phyloP scores from a whole-genome alignment of 1,140 invertebrate genomes.

The Pogonomyrmex californicus region DNA sequence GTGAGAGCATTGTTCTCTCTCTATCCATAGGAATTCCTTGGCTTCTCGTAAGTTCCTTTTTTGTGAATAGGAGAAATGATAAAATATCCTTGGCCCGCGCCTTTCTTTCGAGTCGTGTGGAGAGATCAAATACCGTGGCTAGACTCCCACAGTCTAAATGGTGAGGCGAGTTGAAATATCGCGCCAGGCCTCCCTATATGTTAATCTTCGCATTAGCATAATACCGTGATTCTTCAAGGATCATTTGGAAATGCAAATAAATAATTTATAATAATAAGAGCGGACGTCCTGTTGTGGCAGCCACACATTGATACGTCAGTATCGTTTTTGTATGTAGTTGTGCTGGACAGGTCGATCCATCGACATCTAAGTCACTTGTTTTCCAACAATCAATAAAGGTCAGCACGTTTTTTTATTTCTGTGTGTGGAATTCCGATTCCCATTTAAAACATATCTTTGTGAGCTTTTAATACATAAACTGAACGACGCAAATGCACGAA shows the following conservation, averaged over 20 bases:
- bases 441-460: background rate
- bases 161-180: constrained; percentile 85
- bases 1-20: constrained; percentile 71
- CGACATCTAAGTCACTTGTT: constrained; percentile 65
- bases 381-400: constrained; percentile 63
- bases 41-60: constrained; percentile 60
- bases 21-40: constrained; percentile 62
- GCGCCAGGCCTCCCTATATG: constrained; percentile 84
- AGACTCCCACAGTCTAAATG: constrained; percentile 77
- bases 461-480: background rate
- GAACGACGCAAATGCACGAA: background rate
- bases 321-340: constrained; percentile 38
- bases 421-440: background rate
- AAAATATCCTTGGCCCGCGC: constrained; percentile 72
- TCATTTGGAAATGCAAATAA: constrained; percentile 87
- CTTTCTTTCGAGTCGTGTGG: constrained; percentile 77
- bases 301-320: constrained; percentile 71
- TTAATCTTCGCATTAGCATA: constrained; percentile 87
- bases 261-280: constrained; percentile 87
- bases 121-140: constrained; percentile 75
- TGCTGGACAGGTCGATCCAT: constrained; percentile 68
- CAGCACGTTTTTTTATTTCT: constrained; percentile 31
- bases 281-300: constrained; percentile 77
- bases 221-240: constrained; percentile 87
- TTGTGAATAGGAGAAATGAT: constrained; percentile 75